Evolutionary conservation across 2,888 invertebrate genomes (phyloP), one percentile per base, ranked within the genome.

Genomic region (Spisula solida): DNA sequence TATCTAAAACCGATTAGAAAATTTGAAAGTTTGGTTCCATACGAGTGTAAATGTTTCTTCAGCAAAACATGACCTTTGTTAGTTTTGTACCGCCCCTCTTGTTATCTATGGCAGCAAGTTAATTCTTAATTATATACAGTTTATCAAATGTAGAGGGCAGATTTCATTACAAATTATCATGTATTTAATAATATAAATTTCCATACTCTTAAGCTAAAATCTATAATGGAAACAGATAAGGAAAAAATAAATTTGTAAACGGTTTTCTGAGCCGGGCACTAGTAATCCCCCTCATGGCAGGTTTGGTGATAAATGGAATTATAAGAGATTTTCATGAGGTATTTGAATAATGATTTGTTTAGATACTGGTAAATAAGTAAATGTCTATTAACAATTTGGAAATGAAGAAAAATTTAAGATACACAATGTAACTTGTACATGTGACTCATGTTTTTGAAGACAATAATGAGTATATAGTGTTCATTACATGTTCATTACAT

Each of bases 181-280:
- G 75, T 75, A 75, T 14, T 75, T 75, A 75, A 75, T 75, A 75
- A 75, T 12, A 25, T 75, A 75, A 75, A 75, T 75, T 75, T 75
- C 31, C 8, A 10, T 31, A 75, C 16, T 31, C 75, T 31, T 31
- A 75, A 34, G 75, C 18, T 75, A 25, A 66, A 66, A 66, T 66
- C 60, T 25, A 66, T 66, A 66, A 25, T 66, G 60, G 12, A 66
- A 25, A 5, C 1, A 66, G 60, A 66, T 66, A 66, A 66, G 60
- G 60, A 66, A 66, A 16, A 66, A 25, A 66, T 66, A 66, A 66
- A 66, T 66, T 25, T 66, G 60, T 25, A 66, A 66, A 66, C 10
- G 25, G 10, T 66, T 66, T 66, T 66, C 60, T 25, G 25, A 25
- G 25, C 60, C 8, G n/a, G 25, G 25, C 10, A 25, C 25, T 25